These are phyloP conservation scores for Triplophysa rosa DNA, from an alignment of 2,113 vertebrate genomes.

Conservation along the genomic window DNA sequence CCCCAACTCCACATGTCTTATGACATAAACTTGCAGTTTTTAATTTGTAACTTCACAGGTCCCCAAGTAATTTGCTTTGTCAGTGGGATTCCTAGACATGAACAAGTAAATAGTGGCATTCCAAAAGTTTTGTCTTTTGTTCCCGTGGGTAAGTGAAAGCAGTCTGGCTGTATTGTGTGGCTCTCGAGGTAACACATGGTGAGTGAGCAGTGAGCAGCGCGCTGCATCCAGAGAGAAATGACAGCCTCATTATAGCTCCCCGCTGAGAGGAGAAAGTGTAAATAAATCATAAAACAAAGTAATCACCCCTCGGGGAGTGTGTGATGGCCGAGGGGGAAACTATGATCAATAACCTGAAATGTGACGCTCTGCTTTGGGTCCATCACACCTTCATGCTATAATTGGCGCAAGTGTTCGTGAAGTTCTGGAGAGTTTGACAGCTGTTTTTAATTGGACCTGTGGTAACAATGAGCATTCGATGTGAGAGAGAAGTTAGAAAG, in stretches of 20 bases:
- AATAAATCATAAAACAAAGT: slow-evolving; percentile 54
- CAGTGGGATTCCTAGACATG: slow-evolving; percentile 7
- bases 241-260: slow-evolving; percentile 57
- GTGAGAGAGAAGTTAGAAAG: neutral
- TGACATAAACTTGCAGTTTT: slow-evolving; percentile 6
- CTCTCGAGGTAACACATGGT: slow-evolving; percentile 30
- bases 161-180: slow-evolving; percentile 30
- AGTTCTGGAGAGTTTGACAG: slow-evolving; percentile 35
- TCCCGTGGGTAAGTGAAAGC: slow-evolving; percentile 18
- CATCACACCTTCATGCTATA: slow-evolving; percentile 46
- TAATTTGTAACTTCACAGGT: slow-evolving; percentile 12
- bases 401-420: slow-evolving; percentile 36
- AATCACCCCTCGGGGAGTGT: slow-evolving; percentile 50
- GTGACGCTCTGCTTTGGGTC: slow-evolving; percentile 34
- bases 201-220: slow-evolving; percentile 44
- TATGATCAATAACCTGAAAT: slow-evolving; percentile 54
- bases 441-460: slow-evolving; percentile 32
- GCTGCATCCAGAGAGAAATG: slow-evolving; percentile 27
- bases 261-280: slow-evolving; percentile 48
- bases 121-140: slow-evolving; percentile 24
- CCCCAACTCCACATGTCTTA: neutral
- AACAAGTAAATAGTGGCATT: slow-evolving; percentile 21
- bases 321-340: slow-evolving; percentile 38
- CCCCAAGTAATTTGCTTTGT: slow-evolving; percentile 15
- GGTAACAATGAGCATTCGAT: neutral